These are phyloP conservation scores for Ischnura elegans DNA, from an alignment of 2,888 invertebrate genomes.

Conservation along the genomic window DNA sequence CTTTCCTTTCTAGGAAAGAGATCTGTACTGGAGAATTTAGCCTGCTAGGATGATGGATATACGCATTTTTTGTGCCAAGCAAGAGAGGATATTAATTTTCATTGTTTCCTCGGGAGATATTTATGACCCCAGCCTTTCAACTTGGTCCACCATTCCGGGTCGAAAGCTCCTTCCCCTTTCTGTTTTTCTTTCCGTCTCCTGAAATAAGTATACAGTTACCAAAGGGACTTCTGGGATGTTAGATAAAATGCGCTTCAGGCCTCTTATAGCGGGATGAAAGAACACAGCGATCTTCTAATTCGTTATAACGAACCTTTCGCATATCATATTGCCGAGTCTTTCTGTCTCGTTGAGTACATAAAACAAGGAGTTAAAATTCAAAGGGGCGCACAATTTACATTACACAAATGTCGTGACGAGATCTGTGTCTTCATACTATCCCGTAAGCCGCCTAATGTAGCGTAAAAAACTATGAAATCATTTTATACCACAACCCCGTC, in stretches of 20 bases:
- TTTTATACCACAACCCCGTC: no score
- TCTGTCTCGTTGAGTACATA: no score
- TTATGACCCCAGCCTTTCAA: neutral
- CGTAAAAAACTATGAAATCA: no score
- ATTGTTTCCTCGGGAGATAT: constrained; percentile 33
- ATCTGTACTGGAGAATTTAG: neutral
- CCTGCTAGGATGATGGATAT: neutral
- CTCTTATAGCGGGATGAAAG: neutral
- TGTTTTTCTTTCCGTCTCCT: neutral
- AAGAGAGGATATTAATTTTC: constrained; percentile 10
- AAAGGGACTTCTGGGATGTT: neutral
- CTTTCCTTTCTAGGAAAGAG: neutral
- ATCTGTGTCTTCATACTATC: no score
- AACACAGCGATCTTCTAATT: neutral
- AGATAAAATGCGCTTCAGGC: neutral
- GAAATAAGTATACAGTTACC: neutral
- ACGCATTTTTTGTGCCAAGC: neutral
- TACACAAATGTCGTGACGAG: no score
- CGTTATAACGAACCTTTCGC: neutral
- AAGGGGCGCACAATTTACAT: no score
- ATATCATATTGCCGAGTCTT: neutral
- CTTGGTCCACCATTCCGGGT: neutral
- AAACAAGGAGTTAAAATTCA: no score
- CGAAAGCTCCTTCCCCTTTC: neutral
- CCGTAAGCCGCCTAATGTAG: no score